Evolutionary conservation across 2,113 vertebrate genomes (phyloP), one percentile per base, ranked within the genome.

Genomic region (Neodon shergylaensis): DNA sequence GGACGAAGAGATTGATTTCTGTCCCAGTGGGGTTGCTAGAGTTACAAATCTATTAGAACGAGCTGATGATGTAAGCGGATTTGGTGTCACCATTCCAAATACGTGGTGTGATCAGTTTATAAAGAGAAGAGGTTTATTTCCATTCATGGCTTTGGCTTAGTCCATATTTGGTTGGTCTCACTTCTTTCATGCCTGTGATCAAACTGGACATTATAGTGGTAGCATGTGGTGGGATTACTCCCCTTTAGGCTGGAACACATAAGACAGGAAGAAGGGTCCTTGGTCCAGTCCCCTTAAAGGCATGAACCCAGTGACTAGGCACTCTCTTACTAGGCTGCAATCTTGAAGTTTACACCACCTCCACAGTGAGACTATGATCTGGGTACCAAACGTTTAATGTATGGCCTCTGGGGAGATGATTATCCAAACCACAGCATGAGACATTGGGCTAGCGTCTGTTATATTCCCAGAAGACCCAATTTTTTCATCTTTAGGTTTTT

Each of bases 401-500:
- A 61, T 7, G 19, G 31, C 7, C 26, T 92, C 3, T 17, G 9
- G n/a, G 49, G n/a, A 44, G 39, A 26, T 5, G 36, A 19, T 31
- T 49, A 39, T 39, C 8, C 22, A 42, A 77, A 42, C 61, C 44
- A 54, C 24, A 65, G 42, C 54, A 16, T n/a, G 42, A 49, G 31
- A 13, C 13, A 7, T 36, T 19, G 61, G 42, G 1, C 21, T 81
- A 28, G 63, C 13, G 24, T 9, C 31, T 70, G 5, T 17, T 79
- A 14, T 39, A 36, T 77, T 72, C 52, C 16, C 44, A 63, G 63
- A 28, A 94, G 88, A 77, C 4, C 0, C 11, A 61, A 72, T 91
- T 70, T 47, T 9, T 93, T 84, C 77, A 54, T 78, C 63, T 89
- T 83, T 24, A 87, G 33, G 31, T 10, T 94, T 93, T 91, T 54